Evolutionary conservation across 2,113 vertebrate genomes (phyloP), one percentile per base, ranked within the genome.

Genomic region (Ctenodactylus gundi): DNA sequence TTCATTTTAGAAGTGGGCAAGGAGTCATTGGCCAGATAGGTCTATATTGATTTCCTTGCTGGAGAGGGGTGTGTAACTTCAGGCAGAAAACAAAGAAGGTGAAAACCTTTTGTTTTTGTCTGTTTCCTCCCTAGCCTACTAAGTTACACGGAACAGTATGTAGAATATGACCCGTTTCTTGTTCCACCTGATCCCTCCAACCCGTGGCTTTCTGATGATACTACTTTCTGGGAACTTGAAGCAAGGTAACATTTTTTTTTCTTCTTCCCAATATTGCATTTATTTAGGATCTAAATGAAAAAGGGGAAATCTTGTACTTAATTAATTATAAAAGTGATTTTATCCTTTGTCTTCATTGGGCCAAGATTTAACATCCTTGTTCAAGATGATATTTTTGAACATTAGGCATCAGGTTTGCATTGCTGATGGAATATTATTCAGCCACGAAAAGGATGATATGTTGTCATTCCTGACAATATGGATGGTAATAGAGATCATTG

Each of bases 81-180:
- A 75, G 14, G 4, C 14, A 55, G 29, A 95, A 82, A 93, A 62
- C 72, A 34, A 41, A 93, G 36, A 75, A 75, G 4, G 34, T 51
- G 13, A 31, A 53, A 62, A 73, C 81, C 0, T 95, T 83, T 93
- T 58, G 7, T 25, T 17, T 85, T 55, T 29, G 95, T 29, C 25
- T 97, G 92, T 94, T 97, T 34, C 97, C 96, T 97, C 94, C 80
- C 85, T 93, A 99, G 99, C 98, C 98, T 99, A 96, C 97, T 99
- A 98, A 98, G 98, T 93, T 99, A 99, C 97, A 99, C 99, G 49
- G 99, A 99, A 97, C 99, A 99, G 98, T 99, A 99, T 97, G 93
- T 99, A 97, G 99, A 99, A 98, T 99, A 99, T n/a, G 99, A 99
- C 98, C 99, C 99, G 6, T 99, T 99, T 97, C 99, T 99, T 96